Evolutionary conservation across 2,888 invertebrate genomes (phyloP).

Genomic region (Leptopterna dolabrata): DNA sequence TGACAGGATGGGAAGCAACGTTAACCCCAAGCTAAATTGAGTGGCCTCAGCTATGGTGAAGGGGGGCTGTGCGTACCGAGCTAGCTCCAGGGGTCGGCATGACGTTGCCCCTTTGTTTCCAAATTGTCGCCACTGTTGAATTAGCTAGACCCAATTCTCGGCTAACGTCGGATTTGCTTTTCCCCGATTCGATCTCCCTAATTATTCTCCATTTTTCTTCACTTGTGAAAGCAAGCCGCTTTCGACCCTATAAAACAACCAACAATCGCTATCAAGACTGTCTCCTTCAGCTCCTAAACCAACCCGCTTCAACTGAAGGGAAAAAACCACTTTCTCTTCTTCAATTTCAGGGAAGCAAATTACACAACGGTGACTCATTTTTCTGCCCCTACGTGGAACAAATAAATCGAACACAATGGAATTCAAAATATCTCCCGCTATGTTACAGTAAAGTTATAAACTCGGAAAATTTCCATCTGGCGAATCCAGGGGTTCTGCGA

Average conservation of each 20-base stretch:
- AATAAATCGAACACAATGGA: not conserved
- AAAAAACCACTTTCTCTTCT: not conserved
- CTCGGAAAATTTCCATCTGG: not conserved
- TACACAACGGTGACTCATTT: not conserved
- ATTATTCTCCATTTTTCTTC: constrained; percentile 74
- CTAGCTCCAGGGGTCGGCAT: constrained; percentile 62
- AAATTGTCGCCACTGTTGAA: constrained; percentile 72
- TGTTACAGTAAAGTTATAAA: not conserved
- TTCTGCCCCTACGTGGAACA: not conserved
- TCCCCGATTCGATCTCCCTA: constrained; percentile 72
- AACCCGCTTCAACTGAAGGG: not conserved
- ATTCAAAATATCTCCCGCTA: not conserved
- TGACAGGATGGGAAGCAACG: not conserved
- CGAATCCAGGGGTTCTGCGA: not conserved
- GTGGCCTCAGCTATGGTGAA: constrained; percentile 45
- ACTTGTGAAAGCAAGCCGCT: constrained; percentile 73
- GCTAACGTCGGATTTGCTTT: constrained; percentile 72
- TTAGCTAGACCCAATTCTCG: constrained; percentile 71
- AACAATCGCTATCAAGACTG: constrained; percentile 41
- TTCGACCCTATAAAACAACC: constrained; percentile 69
- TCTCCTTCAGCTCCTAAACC: not conserved
- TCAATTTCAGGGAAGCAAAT: not conserved
- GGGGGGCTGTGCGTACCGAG: constrained; percentile 59
- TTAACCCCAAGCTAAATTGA: constrained; percentile 2
- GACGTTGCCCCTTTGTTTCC: constrained; percentile 71